Evolutionary conservation across 1,140 invertebrate genomes (phyloP).

Genomic region (Cyrtorhinus lividipennis): DNA sequence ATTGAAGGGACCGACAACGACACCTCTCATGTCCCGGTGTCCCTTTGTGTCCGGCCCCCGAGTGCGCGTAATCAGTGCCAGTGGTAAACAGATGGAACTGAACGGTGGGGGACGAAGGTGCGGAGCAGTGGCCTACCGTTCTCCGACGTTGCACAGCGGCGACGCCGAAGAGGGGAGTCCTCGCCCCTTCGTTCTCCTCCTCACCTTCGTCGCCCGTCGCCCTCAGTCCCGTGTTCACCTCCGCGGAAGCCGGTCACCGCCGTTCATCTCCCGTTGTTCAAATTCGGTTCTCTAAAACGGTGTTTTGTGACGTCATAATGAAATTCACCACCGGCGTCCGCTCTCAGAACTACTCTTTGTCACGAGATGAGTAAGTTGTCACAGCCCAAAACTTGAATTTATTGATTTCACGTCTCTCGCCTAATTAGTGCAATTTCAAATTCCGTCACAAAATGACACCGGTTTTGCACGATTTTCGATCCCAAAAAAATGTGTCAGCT

Average conservation of each 20-base stretch:
- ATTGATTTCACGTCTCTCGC: too few relatives aligned
- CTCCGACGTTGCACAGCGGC: too few relatives aligned
- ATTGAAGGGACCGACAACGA: too few relatives aligned
- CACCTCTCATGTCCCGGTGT: not conserved
- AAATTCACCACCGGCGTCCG: slow-evolving; percentile 14
- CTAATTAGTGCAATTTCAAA: too few relatives aligned
- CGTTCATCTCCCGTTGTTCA: too few relatives aligned
- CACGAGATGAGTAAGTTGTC: slow-evolving; percentile 10
- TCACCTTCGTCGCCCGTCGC: not conserved
- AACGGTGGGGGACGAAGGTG: not conserved
- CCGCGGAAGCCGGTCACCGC: not conserved
- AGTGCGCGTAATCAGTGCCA: not conserved
- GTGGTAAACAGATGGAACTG: not conserved
- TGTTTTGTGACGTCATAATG: not conserved
- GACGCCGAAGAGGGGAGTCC: not conserved
- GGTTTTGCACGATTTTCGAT: too few relatives aligned
- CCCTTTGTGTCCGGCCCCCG: not conserved
- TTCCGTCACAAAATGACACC: too few relatives aligned
- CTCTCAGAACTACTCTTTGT: slow-evolving; percentile 13
- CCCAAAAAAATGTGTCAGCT: too few relatives aligned
- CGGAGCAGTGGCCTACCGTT: too few relatives aligned
- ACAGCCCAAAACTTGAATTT: too few relatives aligned
- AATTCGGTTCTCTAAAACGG: not conserved
- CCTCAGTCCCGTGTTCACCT: not conserved
- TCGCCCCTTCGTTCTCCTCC: not conserved